Evolutionary conservation across 2,113 vertebrate species (phyloP).

Genomic region (Aepyceros melampus): DNA sequence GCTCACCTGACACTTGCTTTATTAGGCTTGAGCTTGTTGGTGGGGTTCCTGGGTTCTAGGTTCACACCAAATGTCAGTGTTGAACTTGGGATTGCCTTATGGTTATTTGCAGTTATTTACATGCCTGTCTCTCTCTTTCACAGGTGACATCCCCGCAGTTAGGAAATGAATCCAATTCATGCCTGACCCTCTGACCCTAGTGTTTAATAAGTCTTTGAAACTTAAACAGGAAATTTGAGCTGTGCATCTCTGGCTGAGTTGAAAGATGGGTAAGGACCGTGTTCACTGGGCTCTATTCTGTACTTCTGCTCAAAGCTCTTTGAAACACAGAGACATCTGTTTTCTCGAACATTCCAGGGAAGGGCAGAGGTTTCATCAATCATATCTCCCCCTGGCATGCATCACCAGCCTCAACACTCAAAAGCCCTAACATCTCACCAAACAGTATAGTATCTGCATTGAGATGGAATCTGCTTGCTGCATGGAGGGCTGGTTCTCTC

Average conservation of each 20-base stretch:
- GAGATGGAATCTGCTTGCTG: not conserved
- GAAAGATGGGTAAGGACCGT: not conserved
- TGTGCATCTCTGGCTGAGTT: not conserved
- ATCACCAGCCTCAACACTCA: not conserved
- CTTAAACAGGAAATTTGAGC: not conserved
- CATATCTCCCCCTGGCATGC: not conserved
- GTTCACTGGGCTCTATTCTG: not conserved
- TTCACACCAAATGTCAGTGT: accelerated
- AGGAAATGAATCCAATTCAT: not conserved
- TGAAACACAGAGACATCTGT: not conserved
- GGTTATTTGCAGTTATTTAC: no score
- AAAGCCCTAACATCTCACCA: not conserved
- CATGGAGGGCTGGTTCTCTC: no score
- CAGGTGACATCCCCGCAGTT: not conserved
- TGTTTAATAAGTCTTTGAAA: not conserved
- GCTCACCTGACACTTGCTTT: not conserved
- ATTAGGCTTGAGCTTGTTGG: not conserved
- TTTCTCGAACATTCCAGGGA: not conserved
- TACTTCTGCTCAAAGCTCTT: not conserved
- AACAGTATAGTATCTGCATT: not conserved
- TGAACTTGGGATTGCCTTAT: not conserved
- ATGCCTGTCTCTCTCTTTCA: not conserved
- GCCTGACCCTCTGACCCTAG: not conserved
- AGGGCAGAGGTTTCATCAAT: not conserved
- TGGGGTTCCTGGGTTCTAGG: not conserved